Conservation (phyloP, 2,113 vertebrate species). For the Poecile atricapillus region DNA sequence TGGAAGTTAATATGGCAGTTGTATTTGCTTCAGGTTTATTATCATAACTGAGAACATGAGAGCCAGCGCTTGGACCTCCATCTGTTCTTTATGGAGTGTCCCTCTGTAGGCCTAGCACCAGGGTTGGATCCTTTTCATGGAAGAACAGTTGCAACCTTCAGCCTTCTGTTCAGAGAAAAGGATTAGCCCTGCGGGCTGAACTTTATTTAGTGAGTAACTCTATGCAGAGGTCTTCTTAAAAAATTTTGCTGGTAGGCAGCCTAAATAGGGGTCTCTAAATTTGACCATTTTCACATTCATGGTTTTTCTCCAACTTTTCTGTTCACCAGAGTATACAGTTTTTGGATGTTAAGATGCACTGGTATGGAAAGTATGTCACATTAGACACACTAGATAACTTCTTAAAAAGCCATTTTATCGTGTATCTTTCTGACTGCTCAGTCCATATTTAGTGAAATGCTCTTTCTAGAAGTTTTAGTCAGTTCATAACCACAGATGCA, state of each 20-base stretch:
- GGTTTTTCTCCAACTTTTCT: not conserved
- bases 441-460: not conserved
- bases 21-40: not conserved
- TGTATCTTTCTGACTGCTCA: not conserved
- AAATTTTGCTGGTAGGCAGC: not conserved
- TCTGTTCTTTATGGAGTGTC: not conserved
- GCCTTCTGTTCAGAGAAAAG: not conserved
- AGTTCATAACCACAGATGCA: not conserved
- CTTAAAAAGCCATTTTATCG: not conserved
- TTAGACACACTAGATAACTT: not conserved
- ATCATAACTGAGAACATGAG: not conserved
- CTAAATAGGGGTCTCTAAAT: not conserved
- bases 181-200: not conserved
- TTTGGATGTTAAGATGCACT: not conserved
- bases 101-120: not conserved
- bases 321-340: not conserved
- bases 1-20: not conserved
- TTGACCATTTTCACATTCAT: not conserved
- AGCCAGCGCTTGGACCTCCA: not conserved
- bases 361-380: not conserved
- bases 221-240: not conserved
- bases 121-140: not conserved
- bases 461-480: not conserved
- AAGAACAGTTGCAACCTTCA: not conserved
- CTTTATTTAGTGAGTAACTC: not conserved